phyloP scores from a whole-genome alignment of 2,797 vertebrate species.

The Cheirogaleus major region DNA sequence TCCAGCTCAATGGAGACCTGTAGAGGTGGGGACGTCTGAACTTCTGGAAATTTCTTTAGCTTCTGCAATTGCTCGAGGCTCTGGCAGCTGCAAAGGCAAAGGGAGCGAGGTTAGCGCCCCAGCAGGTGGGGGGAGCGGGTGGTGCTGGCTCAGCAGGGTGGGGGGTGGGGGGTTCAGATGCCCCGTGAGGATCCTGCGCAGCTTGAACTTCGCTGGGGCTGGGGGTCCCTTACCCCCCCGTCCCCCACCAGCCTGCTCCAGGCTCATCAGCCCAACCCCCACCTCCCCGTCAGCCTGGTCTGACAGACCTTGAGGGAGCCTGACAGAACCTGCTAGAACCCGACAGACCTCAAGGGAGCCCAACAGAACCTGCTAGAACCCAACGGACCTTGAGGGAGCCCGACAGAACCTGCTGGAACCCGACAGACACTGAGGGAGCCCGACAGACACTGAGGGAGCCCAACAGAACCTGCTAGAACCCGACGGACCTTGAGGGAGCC shows the following conservation, averaged over 20 bases:
- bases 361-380: too few species aligned
- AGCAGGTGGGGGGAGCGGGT: neutral
- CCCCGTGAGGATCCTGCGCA: neutral
- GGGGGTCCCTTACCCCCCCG: neutral
- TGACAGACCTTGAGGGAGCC: neutral
- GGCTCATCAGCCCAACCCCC: neutral
- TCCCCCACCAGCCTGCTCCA: too few species aligned
- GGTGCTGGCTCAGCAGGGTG: fast-evolving
- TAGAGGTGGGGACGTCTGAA: neutral
- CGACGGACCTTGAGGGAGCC: neutral
- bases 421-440: neutral
- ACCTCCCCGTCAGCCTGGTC: fast-evolving
- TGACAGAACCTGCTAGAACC: neutral
- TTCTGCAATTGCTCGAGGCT: fast-evolving
- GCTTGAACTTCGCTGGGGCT: neutral
- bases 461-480: too few species aligned
- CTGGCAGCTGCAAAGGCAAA: neutral
- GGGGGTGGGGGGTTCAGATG: too few species aligned
- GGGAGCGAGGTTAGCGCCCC: neutral
- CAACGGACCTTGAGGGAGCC: too few species aligned
- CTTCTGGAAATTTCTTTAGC: neutral
- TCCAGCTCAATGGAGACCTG: neutral
- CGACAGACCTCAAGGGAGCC: too few species aligned
- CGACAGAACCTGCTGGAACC: neutral
- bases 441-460: too few species aligned